phyloP scores from a whole-genome alignment of 2,888 invertebrate genomes.

The Lithosia quadra region DNA sequence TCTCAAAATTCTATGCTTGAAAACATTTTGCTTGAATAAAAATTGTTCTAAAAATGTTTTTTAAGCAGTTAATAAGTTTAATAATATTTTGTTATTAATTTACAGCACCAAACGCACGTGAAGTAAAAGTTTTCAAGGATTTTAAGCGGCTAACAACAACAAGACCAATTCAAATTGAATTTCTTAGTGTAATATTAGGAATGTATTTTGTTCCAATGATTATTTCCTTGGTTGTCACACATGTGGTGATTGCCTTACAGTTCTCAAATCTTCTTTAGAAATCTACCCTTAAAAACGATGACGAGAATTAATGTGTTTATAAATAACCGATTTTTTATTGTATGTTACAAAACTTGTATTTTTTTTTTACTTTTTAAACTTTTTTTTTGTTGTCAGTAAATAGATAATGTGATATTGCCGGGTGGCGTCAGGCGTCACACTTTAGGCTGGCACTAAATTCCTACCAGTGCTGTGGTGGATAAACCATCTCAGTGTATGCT shows the following conservation, averaged over 20 bases:
- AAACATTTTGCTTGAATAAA: too few relatives aligned
- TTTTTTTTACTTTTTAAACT: too few relatives aligned
- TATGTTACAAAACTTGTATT: too few relatives aligned
- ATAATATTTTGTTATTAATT: neutral
- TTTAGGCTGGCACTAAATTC: too few relatives aligned
- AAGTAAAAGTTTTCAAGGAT: constrained; percentile 24
- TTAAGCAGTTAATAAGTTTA: neutral
- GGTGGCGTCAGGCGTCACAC: too few relatives aligned
- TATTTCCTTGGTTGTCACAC: constrained; percentile 19
- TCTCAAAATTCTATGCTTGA: too few relatives aligned
- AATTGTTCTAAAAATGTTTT: too few relatives aligned
- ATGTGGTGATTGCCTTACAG: constrained; percentile 31
- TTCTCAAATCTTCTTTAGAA: constrained; percentile 14
- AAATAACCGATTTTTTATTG: neutral
- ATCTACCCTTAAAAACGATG: neutral
- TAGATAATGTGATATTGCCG: too few relatives aligned
- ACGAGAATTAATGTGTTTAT: neutral
- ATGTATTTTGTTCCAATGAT: constrained; percentile 37
- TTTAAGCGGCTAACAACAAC: constrained; percentile 24
- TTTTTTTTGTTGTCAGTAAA: too few relatives aligned
- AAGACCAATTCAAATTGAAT: constrained; percentile 28
- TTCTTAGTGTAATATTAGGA: constrained; percentile 20
- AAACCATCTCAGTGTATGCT: too few relatives aligned
- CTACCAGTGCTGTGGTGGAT: too few relatives aligned
- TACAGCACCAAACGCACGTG: constrained; percentile 26